Base-by-base conservation (phyloP, 2,113 vertebrate genomes). In the Perccottus glenii region DNA sequence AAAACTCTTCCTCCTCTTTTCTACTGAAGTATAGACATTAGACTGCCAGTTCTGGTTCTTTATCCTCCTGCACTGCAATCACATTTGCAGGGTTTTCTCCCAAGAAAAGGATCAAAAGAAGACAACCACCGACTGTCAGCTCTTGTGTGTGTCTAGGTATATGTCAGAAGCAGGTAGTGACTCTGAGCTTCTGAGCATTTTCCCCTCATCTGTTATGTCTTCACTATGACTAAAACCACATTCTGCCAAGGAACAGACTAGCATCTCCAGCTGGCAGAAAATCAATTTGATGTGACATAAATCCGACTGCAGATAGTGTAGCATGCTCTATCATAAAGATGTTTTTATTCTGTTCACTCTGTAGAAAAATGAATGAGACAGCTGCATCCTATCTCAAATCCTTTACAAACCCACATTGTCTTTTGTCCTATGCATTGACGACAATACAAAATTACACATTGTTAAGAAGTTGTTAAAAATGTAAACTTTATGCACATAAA, bases 1-100 rank as follows among this genome's bases (percentile, higher is more conserved):
- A 93, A 90, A 93, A 89, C 67, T 72, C 56, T 55, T 77, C 72
- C 56, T 70, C 60, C 58, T 51, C 67, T 65, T 52, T 62, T 62
- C 60, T 68, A 73, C 56, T 52, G 45, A 80, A 86, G 73, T 0
- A 51, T 27, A 27, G 19, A 27, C 19, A 27, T 27, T 27, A 35
- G 12, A 55, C n/a, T 38, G 51, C 67, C 9, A 5, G 9, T 48
- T 53, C 45, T 64, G 62, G 60, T 45, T 74, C 66, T 78, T 59
- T 27, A 70, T 81, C 77, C 68, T 45, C 84, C 85, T 78, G 75
- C 73, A 70, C 59, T 62, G 19, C 80, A 65, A 79, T 47, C 74
- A 27, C 67, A 36, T 85, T 77, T 80, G n/a, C 52, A 55, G 44
- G 58, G 73, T 67, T 75, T 82, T 59, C 78, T 53, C n/a, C 10